Conservation (phyloP, 2,888 invertebrate genomes). For the Ferrisia virgata region DNA sequence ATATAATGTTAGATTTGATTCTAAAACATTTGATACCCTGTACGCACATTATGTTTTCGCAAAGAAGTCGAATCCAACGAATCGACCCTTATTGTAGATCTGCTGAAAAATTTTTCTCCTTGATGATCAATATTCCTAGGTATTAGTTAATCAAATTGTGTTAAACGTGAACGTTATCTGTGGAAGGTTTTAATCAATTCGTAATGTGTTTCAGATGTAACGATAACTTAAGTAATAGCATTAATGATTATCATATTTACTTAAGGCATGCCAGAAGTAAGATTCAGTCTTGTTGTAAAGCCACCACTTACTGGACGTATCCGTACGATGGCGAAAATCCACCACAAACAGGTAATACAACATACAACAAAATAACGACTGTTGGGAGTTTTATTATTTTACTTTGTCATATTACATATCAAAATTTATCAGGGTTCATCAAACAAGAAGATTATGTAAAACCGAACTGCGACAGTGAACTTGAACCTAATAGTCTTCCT, state of each 20-base stretch:
- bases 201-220: neutral
- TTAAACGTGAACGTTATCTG: neutral
- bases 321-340: slow-evolving; percentile 65
- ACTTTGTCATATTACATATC: neutral
- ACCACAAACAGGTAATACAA: slow-evolving; percentile 48
- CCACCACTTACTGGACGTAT: slow-evolving; percentile 76
- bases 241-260: slow-evolving; percentile 81
- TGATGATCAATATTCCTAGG: slow-evolving; percentile 61
- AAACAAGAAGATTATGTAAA: slow-evolving; percentile 38
- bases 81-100: slow-evolving; percentile 71
- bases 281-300: slow-evolving; percentile 69
- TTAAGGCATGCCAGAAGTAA: slow-evolving; percentile 78
- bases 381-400: neutral
- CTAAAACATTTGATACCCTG: slow-evolving; percentile 80
- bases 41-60: slow-evolving; percentile 77
- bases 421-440: neutral
- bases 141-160: slow-evolving; percentile 34
- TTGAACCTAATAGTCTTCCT: slow-evolving; percentile 60
- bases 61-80: slow-evolving; percentile 67
- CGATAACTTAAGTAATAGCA: slow-evolving; percentile 57
- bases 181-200: neutral
- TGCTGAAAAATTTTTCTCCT: slow-evolving; percentile 70
- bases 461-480: slow-evolving; percentile 48
- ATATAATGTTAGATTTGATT: slow-evolving; percentile 87
- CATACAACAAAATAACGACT: neutral